Percentiles rank a stretch among this genome's conserved stretches.
phyloP scores from a whole-genome alignment of 2,888 invertebrate species.

The Sepiola atlantica region DNA sequence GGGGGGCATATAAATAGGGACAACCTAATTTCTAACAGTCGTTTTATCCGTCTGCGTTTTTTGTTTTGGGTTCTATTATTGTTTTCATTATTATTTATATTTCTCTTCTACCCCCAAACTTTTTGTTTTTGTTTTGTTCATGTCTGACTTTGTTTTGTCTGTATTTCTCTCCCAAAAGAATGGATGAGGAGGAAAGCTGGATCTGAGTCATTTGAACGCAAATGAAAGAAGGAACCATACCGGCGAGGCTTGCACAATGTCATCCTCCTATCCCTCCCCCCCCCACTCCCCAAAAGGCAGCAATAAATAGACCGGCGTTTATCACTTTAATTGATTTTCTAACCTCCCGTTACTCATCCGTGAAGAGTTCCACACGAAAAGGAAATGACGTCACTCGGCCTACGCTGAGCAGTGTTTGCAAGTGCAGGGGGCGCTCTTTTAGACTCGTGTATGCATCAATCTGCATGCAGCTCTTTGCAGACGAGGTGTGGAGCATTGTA shows the following conservation, averaged over 20 bases:
- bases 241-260: neutral
- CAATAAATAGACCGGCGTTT: conserved; percentile 32
- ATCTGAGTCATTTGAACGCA: neutral
- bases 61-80: neutral
- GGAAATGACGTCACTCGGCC: conserved; percentile 32
- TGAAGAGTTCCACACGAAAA: conserved; percentile 22
- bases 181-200: neutral
- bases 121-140: neutral
- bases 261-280: too few relatives aligned
- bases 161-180: neutral
- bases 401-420: conserved; percentile 19
- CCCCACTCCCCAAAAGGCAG: neutral
- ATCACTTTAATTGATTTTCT: conserved; percentile 32
- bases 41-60: neutral
- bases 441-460: neutral
- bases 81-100: too few relatives aligned
- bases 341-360: conserved; percentile 32
- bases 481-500: neutral
- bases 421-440: neutral
- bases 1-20: neutral
- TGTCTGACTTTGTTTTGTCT: neutral
- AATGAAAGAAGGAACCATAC: neutral
- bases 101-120: too few relatives aligned
- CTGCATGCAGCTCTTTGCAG: neutral
- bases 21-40: neutral